Base-by-base conservation (phyloP, 92 coral and sea anemone species). In the Epizoanthus fatuus region DNA sequence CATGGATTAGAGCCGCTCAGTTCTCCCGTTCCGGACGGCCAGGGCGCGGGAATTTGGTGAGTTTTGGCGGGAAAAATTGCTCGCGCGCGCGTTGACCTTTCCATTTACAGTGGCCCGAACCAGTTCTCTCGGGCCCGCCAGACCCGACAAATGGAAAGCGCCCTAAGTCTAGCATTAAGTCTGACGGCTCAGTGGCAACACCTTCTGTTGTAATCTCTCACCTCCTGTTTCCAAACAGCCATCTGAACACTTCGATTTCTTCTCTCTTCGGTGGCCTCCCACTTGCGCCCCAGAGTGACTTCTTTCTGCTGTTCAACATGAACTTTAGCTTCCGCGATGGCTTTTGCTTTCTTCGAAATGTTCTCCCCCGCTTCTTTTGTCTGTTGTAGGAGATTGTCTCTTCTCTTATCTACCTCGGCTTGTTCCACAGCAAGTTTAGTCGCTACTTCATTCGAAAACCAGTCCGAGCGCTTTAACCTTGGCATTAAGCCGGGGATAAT, bases 381-480 rank as follows among this genome's bases (percentile, higher is more conserved):
- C 29, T 77, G 82, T 13, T 77, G 82, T 13, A 20, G 4, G 2
- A 49, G 29, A 4, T 42, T 69, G 4, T 29, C 8, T 19, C 58
- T 60, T 77, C 72, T 37, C 49, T 19, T 60, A 19, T 77, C 71
- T 4, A 14, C 82, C 42, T 40, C 82, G 7, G 70, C 57, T 17
- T 77, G 69, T 9, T 77, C 69, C 12, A 77, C 7, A 1, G 58
- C 70, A 60, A 77, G 82, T 58, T 62, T 77, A 19, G 62, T 60
- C 63, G 82, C 82, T 55, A 77, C 40, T 77, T 77, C 82, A 7
- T 77, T 60, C 44, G 82, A 77, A 1, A 77, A 42, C 82, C 82
- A 77, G n/a, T 59, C 82, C 4, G 70, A 11, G 17, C 44, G 82
- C 51, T 77, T 60, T 60, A 77, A 39, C 13, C 44, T n/a, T 16